Evolutionary conservation across 2,888 invertebrate species (phyloP).

Genomic region (Neocrepidodera transversa): DNA sequence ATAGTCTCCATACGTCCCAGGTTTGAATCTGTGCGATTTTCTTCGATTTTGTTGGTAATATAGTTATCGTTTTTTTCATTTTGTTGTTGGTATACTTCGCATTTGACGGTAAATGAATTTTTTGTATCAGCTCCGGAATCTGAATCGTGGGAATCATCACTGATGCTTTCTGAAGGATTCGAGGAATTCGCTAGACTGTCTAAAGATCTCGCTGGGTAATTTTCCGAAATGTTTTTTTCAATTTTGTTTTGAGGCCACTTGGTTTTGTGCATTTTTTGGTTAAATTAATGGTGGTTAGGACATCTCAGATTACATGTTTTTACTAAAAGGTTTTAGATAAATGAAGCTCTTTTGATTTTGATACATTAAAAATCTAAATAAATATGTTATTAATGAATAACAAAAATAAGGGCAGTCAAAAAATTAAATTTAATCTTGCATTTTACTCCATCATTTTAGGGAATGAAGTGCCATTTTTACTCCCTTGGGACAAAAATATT

Average conservation of each 20-base stretch:
- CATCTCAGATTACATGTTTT: not conserved
- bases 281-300: not conserved
- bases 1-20: conserved; percentile 76
- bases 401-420: too few relatives aligned
- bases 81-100: conserved; percentile 56
- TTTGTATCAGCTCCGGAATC: conserved; percentile 70
- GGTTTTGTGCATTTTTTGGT: conserved; percentile 44
- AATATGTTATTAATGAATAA: too few relatives aligned
- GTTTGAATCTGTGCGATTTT: conserved; percentile 39
- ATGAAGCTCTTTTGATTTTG: too few relatives aligned
- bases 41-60: conserved; percentile 43
- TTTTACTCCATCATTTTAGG: too few relatives aligned
- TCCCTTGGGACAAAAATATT: too few relatives aligned
- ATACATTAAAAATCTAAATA: too few relatives aligned
- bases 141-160: conserved; percentile 67
- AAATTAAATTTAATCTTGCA: too few relatives aligned
- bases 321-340: too few relatives aligned
- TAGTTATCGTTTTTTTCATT: conserved; percentile 46
- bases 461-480: too few relatives aligned
- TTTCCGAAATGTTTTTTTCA: conserved; percentile 42
- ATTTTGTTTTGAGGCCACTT: conserved; percentile 45
- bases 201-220: conserved; percentile 65
- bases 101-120: conserved; percentile 56
- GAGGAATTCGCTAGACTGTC: conserved; percentile 76
- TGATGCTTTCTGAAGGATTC: conserved; percentile 68